Base-by-base conservation (phyloP, 2,888 invertebrate genomes). In the Gymnoscelis rufifasciata region DNA sequence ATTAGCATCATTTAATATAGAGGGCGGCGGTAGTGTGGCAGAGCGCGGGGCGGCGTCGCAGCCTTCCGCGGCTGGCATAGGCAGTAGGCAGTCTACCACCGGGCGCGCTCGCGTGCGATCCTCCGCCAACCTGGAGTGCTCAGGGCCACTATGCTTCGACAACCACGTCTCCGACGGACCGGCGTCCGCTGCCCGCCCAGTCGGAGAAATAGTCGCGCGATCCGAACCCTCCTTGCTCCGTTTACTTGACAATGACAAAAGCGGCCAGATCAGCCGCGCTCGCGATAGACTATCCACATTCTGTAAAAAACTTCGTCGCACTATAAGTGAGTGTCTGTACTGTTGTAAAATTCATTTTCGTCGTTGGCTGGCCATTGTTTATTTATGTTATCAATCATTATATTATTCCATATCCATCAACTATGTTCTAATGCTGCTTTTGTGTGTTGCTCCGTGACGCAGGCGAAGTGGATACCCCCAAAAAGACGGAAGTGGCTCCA, bases 391-490 rank as follows among this genome's bases (percentile, higher is more conserved):
- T 26, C 26, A 15, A 14, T 33, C 57, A 63, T 66, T 49, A 31
- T 44, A 44, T 60, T 66, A 54, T 65, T 62, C 54, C 60, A 46
- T 54, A 54, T 62, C 58, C 64, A 68, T 78, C 62, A 78, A 19
- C 19, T 19, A 80, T 86, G 78, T 86, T 84, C 81, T 87, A 87
- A 88, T 86, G 76, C 70, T 82, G 83, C 83, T 87, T 87, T 87
- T 88, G 84, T 87, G 79, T 87, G 84, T 83, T 81, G 76, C 77
- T 67, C 78, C 76, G 71, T 74, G 72, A 64, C 66, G 70, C 87
- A 88, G 86, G 88, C 83, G 79, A 89, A 83, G 83, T 87, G 88
- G 80, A 89, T 68, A 78, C 87, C 68, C 78, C 84, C 80, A 84
- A 88, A 88, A 86, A 83, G 79, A 66, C 69, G 74, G 88, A 87